Percentiles rank a stretch among this genome's conserved stretches.
Conservation (phyloP, 2,888 invertebrate genomes). For the Polietes domitor region DNA sequence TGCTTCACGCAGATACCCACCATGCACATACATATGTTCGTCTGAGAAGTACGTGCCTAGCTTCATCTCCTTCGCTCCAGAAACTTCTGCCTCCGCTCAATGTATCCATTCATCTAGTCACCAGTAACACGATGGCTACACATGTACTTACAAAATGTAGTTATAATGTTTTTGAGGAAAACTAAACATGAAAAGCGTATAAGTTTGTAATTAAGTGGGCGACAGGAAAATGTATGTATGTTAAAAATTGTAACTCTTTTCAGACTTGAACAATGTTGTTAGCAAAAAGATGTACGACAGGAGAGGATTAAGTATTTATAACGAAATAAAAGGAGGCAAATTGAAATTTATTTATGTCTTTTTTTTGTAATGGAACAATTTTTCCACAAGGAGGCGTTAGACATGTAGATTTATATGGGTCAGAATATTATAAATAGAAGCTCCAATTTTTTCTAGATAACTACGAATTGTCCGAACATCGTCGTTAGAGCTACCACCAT, state of each 20-base stretch:
- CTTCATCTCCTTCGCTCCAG: not conserved
- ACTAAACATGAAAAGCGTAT: conserved; percentile 49
- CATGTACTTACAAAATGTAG: conserved; percentile 53
- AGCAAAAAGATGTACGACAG: conserved; percentile 48
- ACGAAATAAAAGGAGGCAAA: not conserved
- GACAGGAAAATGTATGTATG: conserved; percentile 64
- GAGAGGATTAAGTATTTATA: conserved; percentile 16
- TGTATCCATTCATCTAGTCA: not conserved
- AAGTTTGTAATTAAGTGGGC: conserved; percentile 65
- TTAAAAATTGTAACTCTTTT: conserved; percentile 30
- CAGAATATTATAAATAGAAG: too few relatives aligned
- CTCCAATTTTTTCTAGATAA: too few relatives aligned
- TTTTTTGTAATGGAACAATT: too few relatives aligned
- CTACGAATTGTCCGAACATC: too few relatives aligned
- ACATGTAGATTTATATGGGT: too few relatives aligned
- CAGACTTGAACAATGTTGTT: conserved; percentile 44
- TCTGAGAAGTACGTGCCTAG: not conserved
- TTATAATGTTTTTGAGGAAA: conserved; percentile 50
- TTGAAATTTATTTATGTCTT: not conserved
- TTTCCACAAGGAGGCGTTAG: too few relatives aligned
- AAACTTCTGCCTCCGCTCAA: conserved; percentile 28
- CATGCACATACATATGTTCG: not conserved
- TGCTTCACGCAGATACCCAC: conserved; percentile 37
- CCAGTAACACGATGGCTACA: conserved; percentile 38
- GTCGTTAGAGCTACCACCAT: too few relatives aligned